These are phyloP conservation scores for Sogatella furcifera DNA, from an alignment of 1,140 invertebrate genomes.

Conservation along the genomic window DNA sequence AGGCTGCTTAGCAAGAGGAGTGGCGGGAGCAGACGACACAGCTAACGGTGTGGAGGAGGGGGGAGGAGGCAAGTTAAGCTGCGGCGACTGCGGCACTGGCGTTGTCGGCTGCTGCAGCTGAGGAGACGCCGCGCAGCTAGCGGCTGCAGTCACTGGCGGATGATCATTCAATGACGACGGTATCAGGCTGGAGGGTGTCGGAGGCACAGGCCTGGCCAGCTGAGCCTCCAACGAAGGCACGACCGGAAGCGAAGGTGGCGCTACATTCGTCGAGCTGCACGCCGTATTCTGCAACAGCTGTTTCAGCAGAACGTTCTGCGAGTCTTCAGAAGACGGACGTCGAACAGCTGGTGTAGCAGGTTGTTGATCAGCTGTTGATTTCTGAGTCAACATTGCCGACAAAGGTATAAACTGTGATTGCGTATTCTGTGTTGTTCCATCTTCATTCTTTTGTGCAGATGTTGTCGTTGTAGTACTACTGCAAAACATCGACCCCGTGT, in stretches of 20 bases:
- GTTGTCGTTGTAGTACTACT: neutral
- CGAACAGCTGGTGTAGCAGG: neutral
- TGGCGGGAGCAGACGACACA: neutral
- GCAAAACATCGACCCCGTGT: too few species aligned
- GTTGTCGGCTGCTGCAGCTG: conserved; percentile 2
- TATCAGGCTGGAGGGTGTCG: conserved; percentile 39
- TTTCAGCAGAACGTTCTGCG: conserved; percentile 81
- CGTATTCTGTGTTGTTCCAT: neutral
- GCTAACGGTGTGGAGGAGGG: neutral
- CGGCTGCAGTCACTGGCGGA: neutral
- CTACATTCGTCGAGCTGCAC: conserved; percentile 42
- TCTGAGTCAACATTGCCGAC: conserved; percentile 18
- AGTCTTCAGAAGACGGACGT: conserved; percentile 43
- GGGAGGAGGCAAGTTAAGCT: conserved; percentile 4
- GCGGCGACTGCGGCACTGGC: conserved; percentile 21
- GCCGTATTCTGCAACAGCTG: conserved; percentile 79
- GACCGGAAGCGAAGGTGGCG: conserved; percentile 48
- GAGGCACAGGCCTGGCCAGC: conserved; percentile 54
- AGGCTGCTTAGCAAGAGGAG: neutral
- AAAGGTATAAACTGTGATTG: conserved; percentile 21
- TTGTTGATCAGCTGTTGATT: conserved; percentile 14
- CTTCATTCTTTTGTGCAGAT: conserved; percentile 14
- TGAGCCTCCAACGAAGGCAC: conserved; percentile 62
- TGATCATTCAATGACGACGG: conserved; percentile 29
- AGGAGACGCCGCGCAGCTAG: neutral